Evolutionary conservation across 2,113 vertebrate species (phyloP).

Genomic region (Menidia beryllina): DNA sequence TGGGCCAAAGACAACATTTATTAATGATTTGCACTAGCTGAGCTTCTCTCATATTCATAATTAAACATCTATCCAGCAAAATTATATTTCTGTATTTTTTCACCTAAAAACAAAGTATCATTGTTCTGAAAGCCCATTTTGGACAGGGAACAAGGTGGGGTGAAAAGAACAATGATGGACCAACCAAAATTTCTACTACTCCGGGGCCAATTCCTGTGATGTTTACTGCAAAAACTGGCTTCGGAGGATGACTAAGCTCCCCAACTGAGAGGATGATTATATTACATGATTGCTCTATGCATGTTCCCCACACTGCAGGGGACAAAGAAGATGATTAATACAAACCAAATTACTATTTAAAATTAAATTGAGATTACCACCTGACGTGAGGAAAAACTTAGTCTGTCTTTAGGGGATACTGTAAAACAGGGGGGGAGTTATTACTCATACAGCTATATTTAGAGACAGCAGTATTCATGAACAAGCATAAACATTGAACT

Average conservation of each 20-base stretch:
- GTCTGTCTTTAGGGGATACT: background rate
- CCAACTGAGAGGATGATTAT: conserved; percentile 42
- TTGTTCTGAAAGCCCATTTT: background rate
- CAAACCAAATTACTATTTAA: conserved; percentile 16
- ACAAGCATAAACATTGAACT: conserved; percentile 1
- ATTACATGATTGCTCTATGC: conserved; percentile 32
- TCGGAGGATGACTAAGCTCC: conserved; percentile 16
- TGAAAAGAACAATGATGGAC: background rate
- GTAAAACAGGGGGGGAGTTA: background rate
- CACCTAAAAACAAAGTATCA: background rate
- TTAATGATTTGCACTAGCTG: background rate
- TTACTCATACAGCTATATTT: no score
- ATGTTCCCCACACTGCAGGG: conserved; percentile 26
- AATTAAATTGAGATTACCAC: conserved; percentile 16
- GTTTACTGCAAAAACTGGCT: conserved; percentile 29
- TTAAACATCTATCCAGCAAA: background rate
- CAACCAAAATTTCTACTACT: background rate
- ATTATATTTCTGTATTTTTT: background rate
- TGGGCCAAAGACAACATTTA: no score
- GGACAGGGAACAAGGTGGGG: background rate
- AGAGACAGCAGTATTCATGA: background rate
- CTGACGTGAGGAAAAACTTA: background rate
- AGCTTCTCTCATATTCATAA: background rate
- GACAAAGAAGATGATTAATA: conserved; percentile 13
- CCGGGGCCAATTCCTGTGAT: background rate